Conservation (phyloP, 2,797 vertebrate genomes). For the Podarcis lilfordi region DNA sequence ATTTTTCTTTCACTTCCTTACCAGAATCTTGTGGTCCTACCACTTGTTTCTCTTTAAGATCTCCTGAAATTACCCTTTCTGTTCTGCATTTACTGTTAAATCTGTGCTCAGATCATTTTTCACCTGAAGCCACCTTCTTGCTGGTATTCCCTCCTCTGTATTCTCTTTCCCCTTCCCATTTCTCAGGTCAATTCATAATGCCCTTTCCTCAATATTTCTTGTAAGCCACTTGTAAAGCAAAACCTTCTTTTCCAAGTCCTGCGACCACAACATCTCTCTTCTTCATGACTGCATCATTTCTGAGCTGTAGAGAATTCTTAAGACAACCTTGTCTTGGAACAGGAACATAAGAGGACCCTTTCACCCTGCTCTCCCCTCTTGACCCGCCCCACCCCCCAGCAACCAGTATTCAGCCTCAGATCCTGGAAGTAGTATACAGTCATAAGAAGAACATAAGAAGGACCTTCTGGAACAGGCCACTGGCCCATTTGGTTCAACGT, state of each 20-base stretch:
- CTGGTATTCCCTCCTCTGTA: neutral
- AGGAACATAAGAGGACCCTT: too few species aligned
- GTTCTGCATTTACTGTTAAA: neutral
- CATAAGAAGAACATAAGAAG: neutral
- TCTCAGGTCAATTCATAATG: neutral
- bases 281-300: neutral
- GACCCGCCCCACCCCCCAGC: too few species aligned
- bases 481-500: too few species aligned
- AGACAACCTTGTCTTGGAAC: too few species aligned
- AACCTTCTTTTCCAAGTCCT: neutral
- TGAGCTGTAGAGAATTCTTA: neutral
- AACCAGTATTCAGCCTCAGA: neutral
- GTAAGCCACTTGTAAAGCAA: neutral
- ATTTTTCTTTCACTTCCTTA: neutral
- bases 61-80: neutral
- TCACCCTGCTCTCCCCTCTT: too few species aligned
- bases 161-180: neutral
- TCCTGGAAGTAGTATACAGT: neutral
- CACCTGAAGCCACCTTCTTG: neutral
- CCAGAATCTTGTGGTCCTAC: neutral
- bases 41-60: neutral
- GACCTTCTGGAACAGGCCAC: too few species aligned
- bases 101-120: neutral
- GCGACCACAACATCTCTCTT: neutral
- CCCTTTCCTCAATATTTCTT: too few species aligned